Evolutionary conservation across 2,113 vertebrate species (phyloP).

Genomic region (Aramus guarauna): DNA sequence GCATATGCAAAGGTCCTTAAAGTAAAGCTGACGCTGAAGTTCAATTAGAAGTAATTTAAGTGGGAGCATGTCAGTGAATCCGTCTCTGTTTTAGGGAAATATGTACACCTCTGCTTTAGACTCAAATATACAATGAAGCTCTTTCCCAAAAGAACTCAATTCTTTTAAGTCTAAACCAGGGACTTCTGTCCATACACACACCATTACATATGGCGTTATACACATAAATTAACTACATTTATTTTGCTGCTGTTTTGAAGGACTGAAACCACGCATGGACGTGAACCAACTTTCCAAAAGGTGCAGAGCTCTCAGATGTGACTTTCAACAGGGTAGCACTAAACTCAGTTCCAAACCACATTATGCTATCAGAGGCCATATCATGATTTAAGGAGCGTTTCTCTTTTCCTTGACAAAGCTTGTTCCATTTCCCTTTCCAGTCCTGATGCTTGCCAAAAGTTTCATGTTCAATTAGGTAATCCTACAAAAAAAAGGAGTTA

Average conservation of each 20-base stretch:
- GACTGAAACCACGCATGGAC: neutral
- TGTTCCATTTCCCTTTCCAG: neutral
- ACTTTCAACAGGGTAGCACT: neutral
- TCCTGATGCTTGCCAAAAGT: neutral
- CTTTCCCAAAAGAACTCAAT: too few relatives aligned
- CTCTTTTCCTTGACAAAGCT: neutral
- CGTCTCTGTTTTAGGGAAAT: neutral
- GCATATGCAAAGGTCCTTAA: neutral
- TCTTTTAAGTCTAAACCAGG: neutral
- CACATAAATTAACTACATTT: neutral
- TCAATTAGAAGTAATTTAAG: neutral
- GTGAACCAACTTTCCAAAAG: neutral
- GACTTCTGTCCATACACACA: neutral
- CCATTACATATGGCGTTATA: accelerated
- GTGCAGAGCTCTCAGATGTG: neutral
- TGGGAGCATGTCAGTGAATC: neutral
- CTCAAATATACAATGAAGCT: neutral
- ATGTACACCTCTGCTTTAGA: neutral
- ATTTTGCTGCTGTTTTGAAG: neutral
- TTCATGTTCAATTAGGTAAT: neutral
- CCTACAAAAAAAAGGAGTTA: neutral
- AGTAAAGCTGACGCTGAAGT: neutral
- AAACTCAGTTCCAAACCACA: neutral
- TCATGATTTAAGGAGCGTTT: neutral
- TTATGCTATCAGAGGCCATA: neutral